Evolutionary conservation across 2,888 invertebrate genomes (phyloP).

Genomic region (Drosophila hamatofila): DNA sequence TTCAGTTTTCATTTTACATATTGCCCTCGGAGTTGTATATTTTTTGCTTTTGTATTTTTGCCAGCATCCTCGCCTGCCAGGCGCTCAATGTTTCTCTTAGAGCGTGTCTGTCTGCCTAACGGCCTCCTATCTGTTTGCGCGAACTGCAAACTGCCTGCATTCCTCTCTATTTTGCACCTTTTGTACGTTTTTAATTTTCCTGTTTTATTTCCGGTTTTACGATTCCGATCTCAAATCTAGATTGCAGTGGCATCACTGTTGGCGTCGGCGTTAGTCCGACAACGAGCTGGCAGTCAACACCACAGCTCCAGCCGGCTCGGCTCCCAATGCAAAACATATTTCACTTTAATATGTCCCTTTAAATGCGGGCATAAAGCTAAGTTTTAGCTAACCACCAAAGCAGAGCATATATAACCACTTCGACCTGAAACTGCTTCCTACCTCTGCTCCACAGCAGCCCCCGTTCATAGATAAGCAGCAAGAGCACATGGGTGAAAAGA

Average conservation of each 20-base stretch:
- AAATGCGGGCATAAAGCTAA: slow-evolving; percentile 33
- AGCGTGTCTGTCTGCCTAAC: slow-evolving; percentile 51
- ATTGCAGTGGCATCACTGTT: slow-evolving; percentile 74
- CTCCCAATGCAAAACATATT: slow-evolving; percentile 36
- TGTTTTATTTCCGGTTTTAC: slow-evolving; percentile 85
- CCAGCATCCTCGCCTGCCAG: slow-evolving; percentile 58
- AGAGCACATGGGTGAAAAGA: slow-evolving; percentile 10
- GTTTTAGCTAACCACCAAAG: slow-evolving; percentile 23
- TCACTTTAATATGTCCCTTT: slow-evolving; percentile 52
- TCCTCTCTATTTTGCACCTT: slow-evolving; percentile 80
- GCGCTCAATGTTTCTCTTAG: slow-evolving; percentile 48
- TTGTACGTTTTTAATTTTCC: slow-evolving; percentile 85
- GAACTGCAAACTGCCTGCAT: slow-evolving; percentile 53
- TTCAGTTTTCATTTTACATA: slow-evolving; percentile 76
- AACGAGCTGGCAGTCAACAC: slow-evolving; percentile 24
- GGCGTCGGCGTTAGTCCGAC: slow-evolving; percentile 53
- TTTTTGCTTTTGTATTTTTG: slow-evolving; percentile 63
- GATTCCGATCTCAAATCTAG: slow-evolving; percentile 84
- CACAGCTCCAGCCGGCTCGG: slow-evolving; percentile 20
- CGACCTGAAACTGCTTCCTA: slow-evolving; percentile 4
- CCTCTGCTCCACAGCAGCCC: slow-evolving; percentile 7
- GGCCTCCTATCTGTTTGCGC: slow-evolving; percentile 68
- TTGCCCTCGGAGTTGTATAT: slow-evolving; percentile 77
- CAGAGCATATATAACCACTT: slow-evolving; percentile 20
- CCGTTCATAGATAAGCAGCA: slow-evolving; percentile 53